Evolutionary conservation across 2,113 vertebrate species (phyloP), one percentile per base, ranked within the genome.

Genomic region (Rhagologus leucostigma): DNA sequence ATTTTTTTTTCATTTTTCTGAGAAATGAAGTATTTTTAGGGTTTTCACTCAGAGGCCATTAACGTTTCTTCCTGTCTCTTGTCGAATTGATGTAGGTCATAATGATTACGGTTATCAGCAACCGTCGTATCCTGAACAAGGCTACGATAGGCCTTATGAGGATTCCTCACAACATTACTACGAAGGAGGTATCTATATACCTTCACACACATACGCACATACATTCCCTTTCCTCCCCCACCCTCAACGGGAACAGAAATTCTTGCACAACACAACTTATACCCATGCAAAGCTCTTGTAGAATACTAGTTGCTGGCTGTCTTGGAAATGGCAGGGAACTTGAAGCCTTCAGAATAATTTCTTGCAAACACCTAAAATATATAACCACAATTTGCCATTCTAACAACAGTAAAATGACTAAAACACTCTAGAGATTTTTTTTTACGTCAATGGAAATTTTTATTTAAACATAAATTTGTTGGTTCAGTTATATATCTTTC

Each of bases 61-160:
- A 98, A 98, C 98, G 94, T 98, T 98, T 98, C 98, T 98, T 98
- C 98, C 98, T 99, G 98, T 99, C 98, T 98, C 98, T 98, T 99
- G 98, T 99, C 98, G 98, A 98, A 98, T 98, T 98, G 98, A 99
- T 98, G 98, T 99, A 99, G 98, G 98, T 98, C 98, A 98, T 98
- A 98, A 98, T 99, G 98, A 98, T 98, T 98, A 98, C 98, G 98
- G 98, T 99, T 99, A 98, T 98, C 98, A 98, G 98, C 98, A 99
- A 98, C 98, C 98, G 98, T 98, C 98, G 98, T 98, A 98, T 98
- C 98, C 98, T 98, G 98, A 98, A 98, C 98, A 99, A 98, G 98
- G 98, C 98, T 98, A 98, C 98, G 98, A 98, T 98, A 99, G 98
- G 98, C 98, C 98, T 98, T 98, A 98, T 97, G 98, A 99, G 98